These are phyloP conservation scores for Rynchops niger DNA, from an alignment of 2,113 vertebrate genomes.

Conservation along the genomic window DNA sequence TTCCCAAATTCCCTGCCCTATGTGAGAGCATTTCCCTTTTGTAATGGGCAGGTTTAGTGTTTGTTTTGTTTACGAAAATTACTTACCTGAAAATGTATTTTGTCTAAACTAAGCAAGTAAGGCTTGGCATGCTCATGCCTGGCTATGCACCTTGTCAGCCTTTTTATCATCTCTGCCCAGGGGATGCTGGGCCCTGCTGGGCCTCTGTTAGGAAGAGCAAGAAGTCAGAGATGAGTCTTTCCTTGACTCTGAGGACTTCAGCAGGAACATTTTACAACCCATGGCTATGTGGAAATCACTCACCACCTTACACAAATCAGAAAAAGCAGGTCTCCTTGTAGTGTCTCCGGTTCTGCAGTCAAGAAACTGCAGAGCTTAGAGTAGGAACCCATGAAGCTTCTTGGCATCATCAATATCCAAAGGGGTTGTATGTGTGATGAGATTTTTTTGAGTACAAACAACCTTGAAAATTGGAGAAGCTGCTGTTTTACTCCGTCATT, in stretches of 20 bases:
- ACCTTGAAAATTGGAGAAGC: neutral
- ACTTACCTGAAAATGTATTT: neutral
- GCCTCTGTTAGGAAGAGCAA: neutral
- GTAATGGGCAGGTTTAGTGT: neutral
- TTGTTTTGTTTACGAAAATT: neutral
- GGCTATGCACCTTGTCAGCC: neutral
- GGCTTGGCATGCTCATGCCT: neutral
- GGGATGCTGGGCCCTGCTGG: neutral
- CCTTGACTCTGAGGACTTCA: neutral
- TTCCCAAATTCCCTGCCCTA: neutral
- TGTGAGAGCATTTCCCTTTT: neutral
- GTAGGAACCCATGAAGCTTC: neutral
- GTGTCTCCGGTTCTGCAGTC: neutral
- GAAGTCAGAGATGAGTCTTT: neutral
- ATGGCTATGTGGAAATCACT: neutral
- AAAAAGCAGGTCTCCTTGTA: neutral
- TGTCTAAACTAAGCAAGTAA: neutral
- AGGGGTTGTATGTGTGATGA: neutral
- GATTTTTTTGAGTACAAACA: neutral
- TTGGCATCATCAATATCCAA: neutral
- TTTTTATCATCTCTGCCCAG: neutral
- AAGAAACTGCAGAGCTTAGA: neutral
- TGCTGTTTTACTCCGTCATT: neutral
- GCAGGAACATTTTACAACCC: neutral
- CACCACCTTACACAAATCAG: neutral